Evolutionary conservation across 2,113 vertebrate species (phyloP).

Genomic region (rabbit (Oryctolagus cuniculus)): DNA sequence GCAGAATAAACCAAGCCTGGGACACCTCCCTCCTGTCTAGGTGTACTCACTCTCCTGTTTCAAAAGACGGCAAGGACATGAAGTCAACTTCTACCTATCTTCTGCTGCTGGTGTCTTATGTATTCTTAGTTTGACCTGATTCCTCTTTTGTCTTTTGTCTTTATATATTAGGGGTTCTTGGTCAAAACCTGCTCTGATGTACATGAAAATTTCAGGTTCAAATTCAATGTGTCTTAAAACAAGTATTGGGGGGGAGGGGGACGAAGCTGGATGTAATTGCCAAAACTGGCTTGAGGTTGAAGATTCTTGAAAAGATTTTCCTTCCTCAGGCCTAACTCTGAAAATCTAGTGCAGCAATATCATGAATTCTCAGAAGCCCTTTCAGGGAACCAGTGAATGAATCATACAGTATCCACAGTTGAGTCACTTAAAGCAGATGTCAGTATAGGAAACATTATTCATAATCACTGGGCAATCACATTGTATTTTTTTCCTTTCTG

Average conservation of each 20-base stretch:
- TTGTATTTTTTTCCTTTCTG: background rate
- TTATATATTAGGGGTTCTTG: slow-evolving; percentile 75
- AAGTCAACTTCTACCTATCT: slow-evolving; percentile 80
- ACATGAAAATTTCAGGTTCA: slow-evolving; percentile 79
- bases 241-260: slow-evolving; percentile 52
- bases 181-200: slow-evolving; percentile 82
- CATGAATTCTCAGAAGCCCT: slow-evolving; percentile 68
- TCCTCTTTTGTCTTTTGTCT: slow-evolving; percentile 78
- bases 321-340: slow-evolving; percentile 62
- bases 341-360: slow-evolving; percentile 73
- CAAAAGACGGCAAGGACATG: slow-evolving; percentile 81
- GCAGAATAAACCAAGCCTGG: slow-evolving; percentile 82
- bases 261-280: slow-evolving; percentile 69
- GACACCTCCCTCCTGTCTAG: slow-evolving; percentile 83
- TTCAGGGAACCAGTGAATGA: slow-evolving; percentile 75
- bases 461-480: slow-evolving; percentile 57
- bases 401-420: slow-evolving; percentile 71
- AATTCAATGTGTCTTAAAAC: slow-evolving; percentile 70
- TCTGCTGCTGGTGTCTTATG: slow-evolving; percentile 79
- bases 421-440: slow-evolving; percentile 73
- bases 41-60: slow-evolving; percentile 81
- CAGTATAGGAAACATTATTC: slow-evolving; percentile 69
- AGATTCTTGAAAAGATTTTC: slow-evolving; percentile 71
- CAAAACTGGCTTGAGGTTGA: slow-evolving; percentile 74
- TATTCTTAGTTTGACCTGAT: slow-evolving; percentile 79